These are phyloP conservation scores for Rhinoderma darwinii DNA, from an alignment of 2,113 vertebrate genomes.

Conservation along the genomic window DNA sequence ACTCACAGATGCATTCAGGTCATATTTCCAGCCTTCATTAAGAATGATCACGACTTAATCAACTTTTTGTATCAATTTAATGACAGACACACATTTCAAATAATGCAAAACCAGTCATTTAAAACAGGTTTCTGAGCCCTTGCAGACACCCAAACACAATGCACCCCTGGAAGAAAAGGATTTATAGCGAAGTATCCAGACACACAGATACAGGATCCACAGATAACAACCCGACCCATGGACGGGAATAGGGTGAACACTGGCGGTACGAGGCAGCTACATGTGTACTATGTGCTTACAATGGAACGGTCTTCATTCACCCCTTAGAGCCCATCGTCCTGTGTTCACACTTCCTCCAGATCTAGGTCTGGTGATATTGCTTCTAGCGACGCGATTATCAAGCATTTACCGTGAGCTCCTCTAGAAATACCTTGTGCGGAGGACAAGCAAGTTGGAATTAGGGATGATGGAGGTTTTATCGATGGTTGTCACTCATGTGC, in stretches of 20 bases:
- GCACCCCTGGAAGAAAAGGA: conserved; percentile 32
- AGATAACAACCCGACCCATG: neutral
- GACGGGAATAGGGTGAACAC: neutral
- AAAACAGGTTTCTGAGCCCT: conserved; percentile 7
- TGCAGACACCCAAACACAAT: conserved; percentile 35
- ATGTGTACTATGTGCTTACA: neutral
- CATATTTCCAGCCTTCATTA: neutral
- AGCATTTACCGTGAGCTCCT: neutral
- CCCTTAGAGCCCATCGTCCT: neutral
- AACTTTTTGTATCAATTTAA: conserved; percentile 46
- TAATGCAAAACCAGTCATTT: conserved; percentile 18
- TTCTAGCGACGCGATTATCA: conserved; percentile 5
- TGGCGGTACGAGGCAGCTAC: neutral
- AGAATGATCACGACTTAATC: neutral
- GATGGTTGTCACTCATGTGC: no score
- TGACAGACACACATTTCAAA: conserved; percentile 50
- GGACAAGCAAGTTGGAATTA: neutral
- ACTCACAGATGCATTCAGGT: no score
- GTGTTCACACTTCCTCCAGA: neutral
- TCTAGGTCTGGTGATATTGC: neutral
- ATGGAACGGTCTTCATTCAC: neutral
- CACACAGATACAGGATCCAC: neutral
- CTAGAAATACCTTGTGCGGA: neutral
- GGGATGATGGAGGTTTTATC: neutral
- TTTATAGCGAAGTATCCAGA: neutral